Percentiles rank a stretch among this genome's conserved stretches.
These are phyloP conservation scores for Hypomecis atomaria DNA, from an alignment of 2,888 invertebrate genomes.

Conservation along the genomic window DNA sequence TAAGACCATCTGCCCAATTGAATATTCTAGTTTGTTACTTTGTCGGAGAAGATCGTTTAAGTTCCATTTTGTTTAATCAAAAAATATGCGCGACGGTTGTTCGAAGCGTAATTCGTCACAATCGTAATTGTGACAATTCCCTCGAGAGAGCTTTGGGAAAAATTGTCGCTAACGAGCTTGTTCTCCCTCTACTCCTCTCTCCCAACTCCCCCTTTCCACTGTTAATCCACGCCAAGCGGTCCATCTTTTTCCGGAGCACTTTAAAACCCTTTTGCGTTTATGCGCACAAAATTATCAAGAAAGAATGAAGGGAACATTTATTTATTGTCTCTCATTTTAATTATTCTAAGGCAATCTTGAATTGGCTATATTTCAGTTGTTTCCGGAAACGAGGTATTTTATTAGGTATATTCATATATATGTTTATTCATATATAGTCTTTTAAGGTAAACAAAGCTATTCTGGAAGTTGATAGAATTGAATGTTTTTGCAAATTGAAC, in stretches of 20 bases:
- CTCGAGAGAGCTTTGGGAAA: constrained; percentile 80
- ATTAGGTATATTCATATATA: constrained; percentile 1
- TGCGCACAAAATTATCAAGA: constrained; percentile 75
- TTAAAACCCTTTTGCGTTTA: constrained; percentile 82
- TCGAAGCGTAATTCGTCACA: constrained; percentile 79
- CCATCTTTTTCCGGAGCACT: constrained; percentile 73
- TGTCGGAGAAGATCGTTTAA: constrained; percentile 42
- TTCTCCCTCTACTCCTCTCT: constrained; percentile 49
- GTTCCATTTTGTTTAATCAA: constrained; percentile 68
- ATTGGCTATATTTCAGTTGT: constrained; percentile 43
- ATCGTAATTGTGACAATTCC: constrained; percentile 81
- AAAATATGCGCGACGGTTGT: constrained; percentile 63
- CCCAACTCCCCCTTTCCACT: constrained; percentile 57
- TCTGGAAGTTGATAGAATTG: no score
- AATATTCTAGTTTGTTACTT: constrained; percentile 33
- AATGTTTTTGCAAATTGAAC: no score
- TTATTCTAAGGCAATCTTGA: constrained; percentile 53
- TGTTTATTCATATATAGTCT: not conserved
- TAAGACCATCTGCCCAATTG: constrained; percentile 11
- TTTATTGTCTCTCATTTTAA: constrained; percentile 69
- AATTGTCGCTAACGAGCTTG: constrained; percentile 83
- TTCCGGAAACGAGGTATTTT: constrained; percentile 15
- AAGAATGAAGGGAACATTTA: constrained; percentile 67
- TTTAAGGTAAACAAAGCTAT: no score
- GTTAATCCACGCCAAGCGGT: constrained; percentile 67